Evolutionary conservation across 2,888 invertebrate species (phyloP).

Genomic region (Drosophila kambysellisi): DNA sequence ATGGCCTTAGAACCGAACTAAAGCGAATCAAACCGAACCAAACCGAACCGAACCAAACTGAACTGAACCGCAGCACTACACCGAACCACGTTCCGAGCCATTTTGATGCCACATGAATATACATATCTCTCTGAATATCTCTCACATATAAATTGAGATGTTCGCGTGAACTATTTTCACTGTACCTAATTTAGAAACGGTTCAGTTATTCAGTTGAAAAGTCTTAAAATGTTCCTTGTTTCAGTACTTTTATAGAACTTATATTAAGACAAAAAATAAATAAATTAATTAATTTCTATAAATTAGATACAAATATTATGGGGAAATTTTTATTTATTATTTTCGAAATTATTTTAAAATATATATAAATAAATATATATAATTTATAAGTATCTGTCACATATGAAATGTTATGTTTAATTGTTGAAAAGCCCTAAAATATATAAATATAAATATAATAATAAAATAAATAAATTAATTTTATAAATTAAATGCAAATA

Average conservation of each 20-base stretch:
- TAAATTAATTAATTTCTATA: not conserved
- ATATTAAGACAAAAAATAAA: not conserved
- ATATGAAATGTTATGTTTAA: not conserved
- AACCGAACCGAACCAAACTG: slow-evolving; percentile 12
- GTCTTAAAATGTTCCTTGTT: not conserved
- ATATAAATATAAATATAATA: too few species aligned
- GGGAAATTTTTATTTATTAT: not conserved
- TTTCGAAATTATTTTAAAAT: not conserved
- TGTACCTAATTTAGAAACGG: not conserved
- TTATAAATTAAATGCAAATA: not conserved
- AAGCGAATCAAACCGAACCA: slow-evolving; percentile 17
- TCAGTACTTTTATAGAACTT: not conserved
- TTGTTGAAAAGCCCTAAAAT: too few species aligned
- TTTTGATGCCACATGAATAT: not conserved
- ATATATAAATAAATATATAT: not conserved
- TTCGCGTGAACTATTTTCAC: not conserved
- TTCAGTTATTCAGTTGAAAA: not conserved
- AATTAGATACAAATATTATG: not conserved
- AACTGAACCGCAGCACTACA: slow-evolving; percentile 10
- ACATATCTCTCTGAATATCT: not conserved
- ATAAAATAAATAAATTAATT: too few species aligned
- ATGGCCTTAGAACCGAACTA: slow-evolving; percentile 17
- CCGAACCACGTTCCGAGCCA: slow-evolving; percentile 5
- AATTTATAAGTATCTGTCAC: not conserved
- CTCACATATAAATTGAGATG: not conserved